These are phyloP conservation scores for Tringa solitaria DNA, from an alignment of 2,113 vertebrate species.

Conservation along the genomic window DNA sequence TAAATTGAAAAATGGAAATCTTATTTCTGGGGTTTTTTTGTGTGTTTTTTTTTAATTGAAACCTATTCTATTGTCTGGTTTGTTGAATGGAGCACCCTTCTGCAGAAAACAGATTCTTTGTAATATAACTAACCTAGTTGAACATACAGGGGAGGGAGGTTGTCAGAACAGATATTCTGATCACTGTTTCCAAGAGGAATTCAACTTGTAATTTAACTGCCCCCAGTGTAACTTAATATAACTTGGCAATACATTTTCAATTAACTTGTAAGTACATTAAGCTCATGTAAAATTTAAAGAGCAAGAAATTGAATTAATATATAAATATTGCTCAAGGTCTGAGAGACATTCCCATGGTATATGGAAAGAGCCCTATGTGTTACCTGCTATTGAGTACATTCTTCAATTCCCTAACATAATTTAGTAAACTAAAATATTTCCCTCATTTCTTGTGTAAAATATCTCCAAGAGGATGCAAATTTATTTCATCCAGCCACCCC, in stretches of 20 bases:
- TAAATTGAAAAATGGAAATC: background rate
- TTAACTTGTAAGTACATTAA: background rate
- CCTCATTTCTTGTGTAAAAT: background rate
- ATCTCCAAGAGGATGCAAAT: background rate
- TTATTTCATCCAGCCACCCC: background rate
- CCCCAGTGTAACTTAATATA: background rate
- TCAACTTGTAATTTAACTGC: background rate
- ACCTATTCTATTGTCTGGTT: background rate
- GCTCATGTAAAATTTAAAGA: background rate
- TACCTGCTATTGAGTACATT: background rate
- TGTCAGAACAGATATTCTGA: background rate
- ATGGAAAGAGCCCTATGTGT: background rate
- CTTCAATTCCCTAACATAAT: background rate
- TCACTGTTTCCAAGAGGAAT: background rate
- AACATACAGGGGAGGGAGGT: fast-evolving
- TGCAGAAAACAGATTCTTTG: background rate
- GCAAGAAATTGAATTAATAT: background rate
- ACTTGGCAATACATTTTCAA: background rate
- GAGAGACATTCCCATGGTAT: background rate
- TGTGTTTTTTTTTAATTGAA: background rate
- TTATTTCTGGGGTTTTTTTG: background rate
- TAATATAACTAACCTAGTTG: background rate
- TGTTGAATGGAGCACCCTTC: background rate
- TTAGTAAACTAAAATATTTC: background rate
- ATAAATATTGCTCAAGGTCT: background rate